Evolutionary conservation across 2,888 invertebrate genomes (phyloP).

Genomic region (Choristoneura rosaceana): DNA sequence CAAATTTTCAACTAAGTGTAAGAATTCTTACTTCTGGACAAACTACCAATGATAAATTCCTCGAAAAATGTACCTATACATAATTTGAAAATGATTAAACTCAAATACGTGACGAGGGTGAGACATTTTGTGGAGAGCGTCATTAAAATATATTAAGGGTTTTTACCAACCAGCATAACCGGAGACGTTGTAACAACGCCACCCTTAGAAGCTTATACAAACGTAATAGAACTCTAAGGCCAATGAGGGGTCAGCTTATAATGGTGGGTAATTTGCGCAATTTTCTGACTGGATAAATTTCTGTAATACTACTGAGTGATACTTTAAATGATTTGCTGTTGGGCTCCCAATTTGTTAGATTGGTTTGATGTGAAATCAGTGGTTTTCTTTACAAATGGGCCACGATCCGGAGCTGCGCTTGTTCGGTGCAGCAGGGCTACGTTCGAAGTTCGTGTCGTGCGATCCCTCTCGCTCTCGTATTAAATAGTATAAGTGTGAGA

Average conservation of each 20-base stretch:
- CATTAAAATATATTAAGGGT: conserved; percentile 36
- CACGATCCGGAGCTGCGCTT: too few species aligned
- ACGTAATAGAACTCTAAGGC: not conserved
- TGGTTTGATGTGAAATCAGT: not conserved
- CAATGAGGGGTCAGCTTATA: not conserved
- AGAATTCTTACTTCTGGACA: not conserved
- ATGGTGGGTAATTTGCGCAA: conserved; percentile 1
- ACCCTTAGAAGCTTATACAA: not conserved
- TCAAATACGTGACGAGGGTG: conserved; percentile 38
- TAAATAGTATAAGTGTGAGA: too few species aligned
- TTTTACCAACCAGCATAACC: not conserved
- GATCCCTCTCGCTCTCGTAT: too few species aligned
- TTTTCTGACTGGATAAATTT: conserved; percentile 22
- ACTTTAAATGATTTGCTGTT: conserved; percentile 25
- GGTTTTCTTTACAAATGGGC: not conserved
- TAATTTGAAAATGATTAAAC: conserved; percentile 35
- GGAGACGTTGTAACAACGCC: not conserved
- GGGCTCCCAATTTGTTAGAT: conserved; percentile 8
- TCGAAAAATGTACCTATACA: conserved; percentile 25
- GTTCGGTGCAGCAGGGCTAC: too few species aligned
- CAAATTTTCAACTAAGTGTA: too few species aligned
- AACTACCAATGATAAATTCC: conserved; percentile 16
- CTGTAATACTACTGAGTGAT: conserved; percentile 19
- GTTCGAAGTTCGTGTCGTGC: too few species aligned
- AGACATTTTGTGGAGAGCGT: conserved; percentile 30